phyloP scores from a whole-genome alignment of 2,888 invertebrate species.

The Caenorhabditis imperialis region DNA sequence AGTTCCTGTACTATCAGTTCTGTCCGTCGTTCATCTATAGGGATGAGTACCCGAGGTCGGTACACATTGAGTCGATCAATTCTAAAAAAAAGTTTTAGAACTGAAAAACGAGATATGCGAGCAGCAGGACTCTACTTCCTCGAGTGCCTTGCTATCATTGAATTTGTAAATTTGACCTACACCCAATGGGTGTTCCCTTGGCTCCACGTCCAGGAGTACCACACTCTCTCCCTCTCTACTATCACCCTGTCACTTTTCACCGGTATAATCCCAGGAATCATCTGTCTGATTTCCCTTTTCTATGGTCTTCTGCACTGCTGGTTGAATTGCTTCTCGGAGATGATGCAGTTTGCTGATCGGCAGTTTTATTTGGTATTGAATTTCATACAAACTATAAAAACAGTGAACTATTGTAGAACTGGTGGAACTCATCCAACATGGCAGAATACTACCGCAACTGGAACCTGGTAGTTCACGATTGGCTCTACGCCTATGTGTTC shows the following conservation, averaged over 20 bases:
- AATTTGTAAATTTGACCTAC: constrained; percentile 87
- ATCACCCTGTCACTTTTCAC: constrained; percentile 74
- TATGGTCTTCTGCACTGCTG: constrained; percentile 91
- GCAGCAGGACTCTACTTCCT: constrained; percentile 61
- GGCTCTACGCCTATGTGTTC: constrained; percentile 89
- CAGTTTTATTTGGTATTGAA: constrained; percentile 83
- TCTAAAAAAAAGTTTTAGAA: constrained; percentile 16
- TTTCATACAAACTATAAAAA: too few species aligned
- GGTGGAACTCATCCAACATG: constrained; percentile 93
- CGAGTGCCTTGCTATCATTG: constrained; percentile 85
- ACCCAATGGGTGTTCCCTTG: constrained; percentile 85
- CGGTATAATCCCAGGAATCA: constrained; percentile 82
- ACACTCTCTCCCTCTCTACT: constrained; percentile 46
- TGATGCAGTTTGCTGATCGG: constrained; percentile 89
- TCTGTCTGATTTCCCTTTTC: constrained; percentile 85
- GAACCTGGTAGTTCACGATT: constrained; percentile 95
- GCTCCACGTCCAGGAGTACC: constrained; percentile 79
- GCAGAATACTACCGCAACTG: constrained; percentile 89
- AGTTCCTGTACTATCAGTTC: constrained; percentile 75
- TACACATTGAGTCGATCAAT: too few species aligned
- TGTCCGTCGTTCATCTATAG: constrained; percentile 76
- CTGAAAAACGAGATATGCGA: constrained; percentile 50
- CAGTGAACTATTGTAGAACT: too few species aligned
- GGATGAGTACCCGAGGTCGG: constrained; percentile 74
- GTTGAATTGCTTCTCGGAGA: constrained; percentile 92